Conservation (phyloP, 2,113 vertebrate genomes). For the Calidris pugnax region DNA sequence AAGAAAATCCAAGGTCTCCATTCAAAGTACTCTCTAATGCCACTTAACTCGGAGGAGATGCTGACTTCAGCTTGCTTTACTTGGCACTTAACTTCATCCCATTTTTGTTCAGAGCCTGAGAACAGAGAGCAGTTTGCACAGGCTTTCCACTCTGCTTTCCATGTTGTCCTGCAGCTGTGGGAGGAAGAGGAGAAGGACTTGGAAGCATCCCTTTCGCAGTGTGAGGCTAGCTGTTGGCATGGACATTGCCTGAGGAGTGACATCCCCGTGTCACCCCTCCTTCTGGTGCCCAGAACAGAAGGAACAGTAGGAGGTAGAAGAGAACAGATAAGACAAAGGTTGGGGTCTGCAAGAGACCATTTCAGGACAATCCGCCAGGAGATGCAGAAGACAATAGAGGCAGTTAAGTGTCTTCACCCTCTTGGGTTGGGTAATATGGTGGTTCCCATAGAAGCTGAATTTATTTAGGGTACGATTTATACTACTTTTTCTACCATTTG, state of each 20-base stretch:
- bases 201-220: neutral
- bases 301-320: neutral
- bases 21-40: neutral
- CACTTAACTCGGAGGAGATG: constrained; percentile 10
- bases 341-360: neutral
- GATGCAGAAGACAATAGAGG: neutral
- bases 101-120: neutral
- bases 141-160: neutral
- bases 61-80: neutral
- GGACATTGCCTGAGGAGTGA: neutral
- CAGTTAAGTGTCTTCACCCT: neutral
- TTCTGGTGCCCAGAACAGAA: neutral
- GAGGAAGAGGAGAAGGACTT: neutral
- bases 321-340: neutral
- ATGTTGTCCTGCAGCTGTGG: neutral
- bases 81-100: neutral
- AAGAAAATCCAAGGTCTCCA: neutral
- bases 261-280: neutral
- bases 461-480: neutral
- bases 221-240: neutral
- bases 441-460: neutral
- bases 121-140: neutral
- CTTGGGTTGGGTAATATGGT: neutral
- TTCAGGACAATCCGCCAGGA: neutral
- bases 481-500: neutral